phyloP scores from a whole-genome alignment of 2,113 vertebrate genomes.

The Collichthys lucidus region DNA sequence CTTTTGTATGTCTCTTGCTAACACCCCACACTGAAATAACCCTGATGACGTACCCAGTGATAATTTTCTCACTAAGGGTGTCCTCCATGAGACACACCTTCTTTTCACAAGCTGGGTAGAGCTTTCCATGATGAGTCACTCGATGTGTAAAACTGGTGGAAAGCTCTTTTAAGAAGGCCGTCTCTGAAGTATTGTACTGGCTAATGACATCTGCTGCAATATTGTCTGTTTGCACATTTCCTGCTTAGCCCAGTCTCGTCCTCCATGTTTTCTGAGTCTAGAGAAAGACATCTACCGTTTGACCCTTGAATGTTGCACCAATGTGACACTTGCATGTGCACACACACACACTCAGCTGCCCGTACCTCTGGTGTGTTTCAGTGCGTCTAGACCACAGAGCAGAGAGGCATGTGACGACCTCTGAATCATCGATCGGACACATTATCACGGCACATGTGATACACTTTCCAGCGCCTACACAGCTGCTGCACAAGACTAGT shows the following conservation, averaged over 20 bases:
- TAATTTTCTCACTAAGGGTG: background rate
- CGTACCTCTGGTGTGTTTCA: background rate
- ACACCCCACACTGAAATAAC: background rate
- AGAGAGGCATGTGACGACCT: constrained; percentile 46
- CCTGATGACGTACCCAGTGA: background rate
- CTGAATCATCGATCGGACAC: constrained; percentile 68
- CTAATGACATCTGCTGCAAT: background rate
- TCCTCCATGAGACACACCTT: background rate
- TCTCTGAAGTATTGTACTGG: background rate
- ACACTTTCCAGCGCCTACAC: constrained; percentile 34
- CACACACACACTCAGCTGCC: constrained; percentile 1
- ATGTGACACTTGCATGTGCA: constrained; percentile 3
- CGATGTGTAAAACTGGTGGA: background rate
- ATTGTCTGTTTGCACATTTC: background rate
- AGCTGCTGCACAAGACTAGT: background rate
- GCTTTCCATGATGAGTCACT: background rate
- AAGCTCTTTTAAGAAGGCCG: background rate
- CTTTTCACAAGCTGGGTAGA: background rate
- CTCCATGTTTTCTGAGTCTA: background rate
- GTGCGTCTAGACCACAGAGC: background rate
- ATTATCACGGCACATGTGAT: constrained; percentile 57
- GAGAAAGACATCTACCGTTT: constrained; percentile 17
- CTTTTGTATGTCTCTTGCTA: too few relatives aligned
- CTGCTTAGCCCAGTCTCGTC: background rate
- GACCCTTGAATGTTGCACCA: constrained; percentile 72